phyloP scores from a whole-genome alignment of 2,113 vertebrate species.

The Neoarius graeffei region DNA sequence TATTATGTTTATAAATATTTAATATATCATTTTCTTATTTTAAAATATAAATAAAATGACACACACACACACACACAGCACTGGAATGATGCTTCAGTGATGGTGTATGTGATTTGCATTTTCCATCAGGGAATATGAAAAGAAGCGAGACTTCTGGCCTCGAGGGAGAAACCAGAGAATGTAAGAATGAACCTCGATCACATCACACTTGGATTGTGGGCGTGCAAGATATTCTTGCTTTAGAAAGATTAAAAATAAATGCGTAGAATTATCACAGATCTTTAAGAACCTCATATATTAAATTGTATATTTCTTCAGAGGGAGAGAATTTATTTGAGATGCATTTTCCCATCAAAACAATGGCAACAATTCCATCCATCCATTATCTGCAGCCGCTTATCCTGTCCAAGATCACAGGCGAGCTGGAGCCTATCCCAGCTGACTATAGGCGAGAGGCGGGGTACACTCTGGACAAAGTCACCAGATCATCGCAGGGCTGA shows the following conservation, averaged over 20 bases:
- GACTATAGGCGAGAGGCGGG: too few relatives aligned
- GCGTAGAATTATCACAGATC: background rate
- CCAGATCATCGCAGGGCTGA: too few relatives aligned
- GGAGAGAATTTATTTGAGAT: background rate
- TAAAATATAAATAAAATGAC: background rate
- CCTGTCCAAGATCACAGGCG: too few relatives aligned
- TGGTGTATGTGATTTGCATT: background rate
- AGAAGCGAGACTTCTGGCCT: background rate
- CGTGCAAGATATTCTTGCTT: background rate
- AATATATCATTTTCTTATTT: background rate
- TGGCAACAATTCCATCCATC: background rate
- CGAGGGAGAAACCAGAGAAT: conserved; percentile 19
- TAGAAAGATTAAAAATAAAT: background rate
- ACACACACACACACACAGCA: background rate
- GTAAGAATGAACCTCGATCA: conserved; percentile 39
- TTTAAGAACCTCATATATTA: background rate
- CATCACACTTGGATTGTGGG: background rate
- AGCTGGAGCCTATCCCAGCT: too few relatives aligned
- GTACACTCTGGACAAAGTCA: too few relatives aligned
- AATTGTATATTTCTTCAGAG: background rate
- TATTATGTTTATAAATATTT: background rate
- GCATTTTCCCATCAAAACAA: background rate
- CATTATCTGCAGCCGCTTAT: too few relatives aligned
- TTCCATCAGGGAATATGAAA: conserved; percentile 43
- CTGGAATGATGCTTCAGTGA: background rate